Evolutionary conservation across 2,113 vertebrate species (phyloP).

Genomic region (Neolamprologus sp.): DNA sequence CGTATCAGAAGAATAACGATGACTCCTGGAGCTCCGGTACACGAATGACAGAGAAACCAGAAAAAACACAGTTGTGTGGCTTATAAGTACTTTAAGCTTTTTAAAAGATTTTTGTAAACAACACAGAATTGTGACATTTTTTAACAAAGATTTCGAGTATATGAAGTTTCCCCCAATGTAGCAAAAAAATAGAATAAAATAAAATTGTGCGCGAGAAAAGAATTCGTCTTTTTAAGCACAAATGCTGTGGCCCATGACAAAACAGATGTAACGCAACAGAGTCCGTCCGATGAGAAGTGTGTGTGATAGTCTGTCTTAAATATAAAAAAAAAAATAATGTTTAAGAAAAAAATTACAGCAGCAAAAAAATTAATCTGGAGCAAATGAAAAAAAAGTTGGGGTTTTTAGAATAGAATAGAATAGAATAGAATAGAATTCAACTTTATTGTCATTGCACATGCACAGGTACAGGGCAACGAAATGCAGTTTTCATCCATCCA

Average conservation of each 20-base stretch:
- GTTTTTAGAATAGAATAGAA: neutral
- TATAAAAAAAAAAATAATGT: fast-evolving
- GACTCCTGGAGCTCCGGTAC: fast-evolving
- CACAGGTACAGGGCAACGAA: too few relatives aligned
- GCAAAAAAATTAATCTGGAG: fast-evolving
- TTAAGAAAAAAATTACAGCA: neutral
- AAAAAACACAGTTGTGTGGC: neutral
- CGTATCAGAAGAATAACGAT: fast-evolving
- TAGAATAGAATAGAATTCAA: too few relatives aligned
- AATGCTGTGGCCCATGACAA: fast-evolving
- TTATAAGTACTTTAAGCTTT: neutral
- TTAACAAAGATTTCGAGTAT: neutral
- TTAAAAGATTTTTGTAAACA: neutral
- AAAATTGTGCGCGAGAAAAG: fast-evolving
- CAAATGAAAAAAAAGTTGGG: neutral
- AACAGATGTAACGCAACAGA: neutral
- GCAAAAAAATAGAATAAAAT: neutral
- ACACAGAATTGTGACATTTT: neutral
- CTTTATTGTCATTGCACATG: too few relatives aligned
- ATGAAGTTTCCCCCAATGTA: neutral
- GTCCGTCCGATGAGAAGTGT: neutral
- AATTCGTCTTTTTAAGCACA: fast-evolving
- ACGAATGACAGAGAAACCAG: fast-evolving
- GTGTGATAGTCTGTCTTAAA: neutral
- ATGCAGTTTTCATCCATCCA: too few relatives aligned